Evolutionary conservation across 2,113 vertebrate genomes (phyloP).

Genomic region (Dicaeum eximium): DNA sequence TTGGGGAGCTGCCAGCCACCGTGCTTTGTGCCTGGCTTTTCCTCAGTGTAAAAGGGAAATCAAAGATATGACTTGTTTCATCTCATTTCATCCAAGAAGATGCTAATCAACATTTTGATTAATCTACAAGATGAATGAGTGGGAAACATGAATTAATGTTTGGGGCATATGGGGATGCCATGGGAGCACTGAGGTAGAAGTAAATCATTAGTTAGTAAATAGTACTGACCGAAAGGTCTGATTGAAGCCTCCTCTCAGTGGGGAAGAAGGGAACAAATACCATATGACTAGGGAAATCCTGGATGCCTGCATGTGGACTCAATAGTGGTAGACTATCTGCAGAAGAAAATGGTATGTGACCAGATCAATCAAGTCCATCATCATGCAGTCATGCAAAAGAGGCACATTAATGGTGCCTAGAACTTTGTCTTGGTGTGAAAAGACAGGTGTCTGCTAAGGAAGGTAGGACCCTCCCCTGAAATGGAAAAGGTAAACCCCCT

Average conservation of each 20-base stretch:
- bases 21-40: neutral
- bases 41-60: neutral
- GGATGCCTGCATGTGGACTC: neutral
- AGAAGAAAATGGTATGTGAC: neutral
- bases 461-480: too few relatives aligned
- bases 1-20: neutral
- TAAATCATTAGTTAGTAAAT: conserved; percentile 19
- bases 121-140: neutral
- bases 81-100: neutral
- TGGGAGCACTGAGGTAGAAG: neutral
- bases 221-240: neutral
- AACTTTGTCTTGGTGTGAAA: too few relatives aligned
- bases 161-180: neutral
- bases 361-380: neutral
- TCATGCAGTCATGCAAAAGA: neutral
- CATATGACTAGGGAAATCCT: neutral
- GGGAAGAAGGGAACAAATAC: neutral
- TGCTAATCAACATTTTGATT: conserved; percentile 4
- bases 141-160: neutral
- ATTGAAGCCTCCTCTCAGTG: neutral
- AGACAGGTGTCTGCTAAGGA: too few relatives aligned
- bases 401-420: neutral
- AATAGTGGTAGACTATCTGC: neutral
- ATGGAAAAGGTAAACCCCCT: too few relatives aligned
- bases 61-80: neutral